phyloP scores from a whole-genome alignment of 1,140 invertebrate species.

The Drosophila bipectinata region DNA sequence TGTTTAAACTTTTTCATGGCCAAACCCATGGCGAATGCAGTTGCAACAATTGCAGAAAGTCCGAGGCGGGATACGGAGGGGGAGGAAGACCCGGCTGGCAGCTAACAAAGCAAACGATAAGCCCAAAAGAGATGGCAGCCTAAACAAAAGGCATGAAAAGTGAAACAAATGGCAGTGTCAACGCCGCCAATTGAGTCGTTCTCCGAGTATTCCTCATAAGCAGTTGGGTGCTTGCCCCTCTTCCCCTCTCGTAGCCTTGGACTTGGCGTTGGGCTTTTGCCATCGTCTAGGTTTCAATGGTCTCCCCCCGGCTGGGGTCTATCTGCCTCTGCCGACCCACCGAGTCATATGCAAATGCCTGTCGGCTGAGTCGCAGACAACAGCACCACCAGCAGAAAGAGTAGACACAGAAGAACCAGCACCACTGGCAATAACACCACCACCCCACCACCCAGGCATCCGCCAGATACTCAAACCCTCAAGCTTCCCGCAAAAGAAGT shows the following conservation, averaged over 20 bases:
- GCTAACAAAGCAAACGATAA: slow-evolving; percentile 48
- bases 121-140: slow-evolving; percentile 34
- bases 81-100: slow-evolving; percentile 4
- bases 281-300: slow-evolving; percentile 72
- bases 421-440: slow-evolving; percentile 5
- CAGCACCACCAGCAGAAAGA: slow-evolving; percentile 35
- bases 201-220: slow-evolving; percentile 12
- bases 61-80: not conserved
- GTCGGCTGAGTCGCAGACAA: slow-evolving; percentile 51
- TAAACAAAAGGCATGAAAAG: slow-evolving; percentile 65
- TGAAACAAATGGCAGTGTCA: slow-evolving; percentile 68
- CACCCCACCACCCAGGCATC: slow-evolving; percentile 2
- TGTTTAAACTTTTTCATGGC: slow-evolving; percentile 82
- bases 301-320: slow-evolving; percentile 12
- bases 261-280: slow-evolving; percentile 60
- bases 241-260: slow-evolving; percentile 56
- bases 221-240: not conserved
- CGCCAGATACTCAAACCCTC: slow-evolving; percentile 25
- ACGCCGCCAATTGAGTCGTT: slow-evolving; percentile 65
- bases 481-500: slow-evolving; percentile 21
- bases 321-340: not conserved
- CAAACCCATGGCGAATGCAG: slow-evolving; percentile 58
- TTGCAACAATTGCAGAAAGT: slow-evolving; percentile 53
- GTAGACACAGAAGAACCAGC: slow-evolving; percentile 19
- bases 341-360: slow-evolving; percentile 62